Evolutionary conservation across 2,888 invertebrate genomes (phyloP).

Genomic region (Meiosimyza decipiens): DNA sequence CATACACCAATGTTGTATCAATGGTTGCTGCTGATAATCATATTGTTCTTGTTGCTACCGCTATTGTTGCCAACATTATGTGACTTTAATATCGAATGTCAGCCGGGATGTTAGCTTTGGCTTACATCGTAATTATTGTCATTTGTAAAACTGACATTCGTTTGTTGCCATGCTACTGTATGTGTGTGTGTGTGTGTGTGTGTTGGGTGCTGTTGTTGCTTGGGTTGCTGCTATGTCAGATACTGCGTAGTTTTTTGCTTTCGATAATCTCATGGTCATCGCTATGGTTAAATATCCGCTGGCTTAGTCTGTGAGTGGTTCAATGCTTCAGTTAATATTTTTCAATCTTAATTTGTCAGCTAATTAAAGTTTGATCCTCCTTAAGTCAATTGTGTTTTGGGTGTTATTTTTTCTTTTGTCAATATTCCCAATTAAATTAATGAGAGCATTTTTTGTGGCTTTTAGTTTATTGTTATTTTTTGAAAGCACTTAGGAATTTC

Average conservation of each 20-base stretch:
- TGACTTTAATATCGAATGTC: constrained; percentile 12
- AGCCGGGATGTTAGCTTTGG: neutral
- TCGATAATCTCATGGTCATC: constrained; percentile 3
- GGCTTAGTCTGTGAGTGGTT: neutral
- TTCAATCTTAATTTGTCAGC: neutral
- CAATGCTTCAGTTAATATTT: neutral
- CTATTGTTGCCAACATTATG: neutral
- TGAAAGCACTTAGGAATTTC: too few species aligned
- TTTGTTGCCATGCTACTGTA: neutral
- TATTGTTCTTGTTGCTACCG: neutral
- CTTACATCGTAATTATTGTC: constrained; percentile 12
- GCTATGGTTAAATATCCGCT: neutral
- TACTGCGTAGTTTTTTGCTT: neutral
- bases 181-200: neutral
- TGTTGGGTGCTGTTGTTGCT: neutral
- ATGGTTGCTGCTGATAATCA: neutral
- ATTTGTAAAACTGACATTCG: neutral
- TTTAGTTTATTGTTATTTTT: too few species aligned
- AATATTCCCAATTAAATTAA: too few species aligned
- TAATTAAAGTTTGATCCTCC: constrained; percentile 1
- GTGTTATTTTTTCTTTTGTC: too few species aligned
- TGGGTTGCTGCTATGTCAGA: neutral
- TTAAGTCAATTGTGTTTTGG: too few species aligned
- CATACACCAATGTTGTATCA: neutral
- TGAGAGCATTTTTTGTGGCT: too few species aligned